phyloP scores from a whole-genome alignment of 1,140 invertebrate species.

The Tetramorium parvispinum region DNA sequence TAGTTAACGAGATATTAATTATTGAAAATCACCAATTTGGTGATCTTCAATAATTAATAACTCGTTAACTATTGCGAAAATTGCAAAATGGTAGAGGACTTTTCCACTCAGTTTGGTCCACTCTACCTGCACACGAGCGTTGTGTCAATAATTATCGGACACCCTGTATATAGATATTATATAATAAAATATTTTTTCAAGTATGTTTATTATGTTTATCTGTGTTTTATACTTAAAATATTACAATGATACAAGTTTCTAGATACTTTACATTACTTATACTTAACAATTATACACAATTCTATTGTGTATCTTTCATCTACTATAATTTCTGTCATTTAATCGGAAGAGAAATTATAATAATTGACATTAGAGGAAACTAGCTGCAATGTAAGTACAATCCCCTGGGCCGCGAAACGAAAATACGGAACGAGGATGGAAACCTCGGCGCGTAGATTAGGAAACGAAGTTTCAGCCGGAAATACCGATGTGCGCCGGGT shows the following conservation, averaged over 20 bases:
- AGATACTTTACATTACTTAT: not conserved
- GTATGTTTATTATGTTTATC: not conserved
- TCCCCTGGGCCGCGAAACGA: slow-evolving; percentile 57
- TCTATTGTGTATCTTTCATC: not conserved
- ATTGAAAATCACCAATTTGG: too few species aligned
- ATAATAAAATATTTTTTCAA: not conserved
- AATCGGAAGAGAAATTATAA: slow-evolving; percentile 30
- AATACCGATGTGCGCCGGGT: slow-evolving; percentile 67
- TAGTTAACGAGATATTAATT: too few species aligned
- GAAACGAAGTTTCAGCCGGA: slow-evolving; percentile 72
- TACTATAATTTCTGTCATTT: not conserved
- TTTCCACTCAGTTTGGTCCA: too few species aligned
- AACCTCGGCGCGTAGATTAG: slow-evolving; percentile 45
- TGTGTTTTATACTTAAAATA: not conserved
- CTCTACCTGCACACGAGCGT: too few species aligned
- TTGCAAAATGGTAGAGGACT: too few species aligned
- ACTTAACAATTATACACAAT: not conserved
- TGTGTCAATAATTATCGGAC: too few species aligned
- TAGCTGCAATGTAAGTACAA: slow-evolving; percentile 1
- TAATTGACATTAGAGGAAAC: slow-evolving; percentile 12
- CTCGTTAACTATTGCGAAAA: too few species aligned
- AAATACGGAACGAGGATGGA: slow-evolving; percentile 60
- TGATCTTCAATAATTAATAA: too few species aligned
- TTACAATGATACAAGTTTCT: not conserved
- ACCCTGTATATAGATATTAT: not conserved